These are phyloP conservation scores for Takifugu bimaculatus DNA, from an alignment of 2,113 vertebrate genomes.

Conservation along the genomic window DNA sequence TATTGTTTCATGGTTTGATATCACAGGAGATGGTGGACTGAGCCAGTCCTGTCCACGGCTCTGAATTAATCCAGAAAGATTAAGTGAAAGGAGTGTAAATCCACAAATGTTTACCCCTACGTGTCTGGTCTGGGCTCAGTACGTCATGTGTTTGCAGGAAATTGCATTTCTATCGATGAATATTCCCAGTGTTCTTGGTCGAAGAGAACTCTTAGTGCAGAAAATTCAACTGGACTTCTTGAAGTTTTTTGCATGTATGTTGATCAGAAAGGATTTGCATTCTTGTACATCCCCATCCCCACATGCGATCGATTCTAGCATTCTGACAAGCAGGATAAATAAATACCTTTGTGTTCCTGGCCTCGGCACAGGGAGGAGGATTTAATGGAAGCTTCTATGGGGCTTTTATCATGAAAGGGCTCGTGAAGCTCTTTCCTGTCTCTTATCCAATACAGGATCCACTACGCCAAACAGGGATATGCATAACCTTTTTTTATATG, in stretches of 20 bases:
- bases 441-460: neutral
- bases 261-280: neutral
- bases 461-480: neutral
- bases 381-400: neutral
- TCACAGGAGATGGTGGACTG: conserved; percentile 4
- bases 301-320: neutral
- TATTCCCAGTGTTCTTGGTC: no score
- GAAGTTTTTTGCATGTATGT: neutral
- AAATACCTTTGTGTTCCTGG: neutral
- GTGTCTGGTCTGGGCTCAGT: conserved; percentile 33
- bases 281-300: conserved; percentile 9
- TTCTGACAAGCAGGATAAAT: neutral
- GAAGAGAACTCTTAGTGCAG: no score
- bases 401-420: neutral
- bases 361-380: neutral
- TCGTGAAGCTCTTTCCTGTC: neutral
- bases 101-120: conserved; percentile 50
- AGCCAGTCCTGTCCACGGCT: conserved; percentile 21
- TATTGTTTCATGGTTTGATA: conserved; percentile 13
- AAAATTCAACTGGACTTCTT: no score
- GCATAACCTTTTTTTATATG: neutral
- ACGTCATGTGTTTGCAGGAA: neutral
- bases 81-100: conserved; percentile 32
- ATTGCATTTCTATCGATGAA: no score
- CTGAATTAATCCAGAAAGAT: conserved; percentile 27